Conservation (phyloP, 2,797 vertebrate species). For the Oryzias sinensis region DNA sequence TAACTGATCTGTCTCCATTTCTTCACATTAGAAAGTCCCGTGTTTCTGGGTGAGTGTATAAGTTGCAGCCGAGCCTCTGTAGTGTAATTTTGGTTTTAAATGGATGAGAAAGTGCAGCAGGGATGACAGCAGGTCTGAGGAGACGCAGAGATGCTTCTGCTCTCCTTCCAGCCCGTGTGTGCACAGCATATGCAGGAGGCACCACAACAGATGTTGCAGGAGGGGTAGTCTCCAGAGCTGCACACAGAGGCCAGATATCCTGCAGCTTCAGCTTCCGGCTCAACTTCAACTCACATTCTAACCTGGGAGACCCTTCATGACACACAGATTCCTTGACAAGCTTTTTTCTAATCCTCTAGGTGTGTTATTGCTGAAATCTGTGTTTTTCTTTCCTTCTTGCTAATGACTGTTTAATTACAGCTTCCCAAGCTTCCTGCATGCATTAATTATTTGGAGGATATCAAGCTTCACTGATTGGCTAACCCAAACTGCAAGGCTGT, state of each 20-base stretch:
- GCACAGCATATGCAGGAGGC: conserved; percentile 6
- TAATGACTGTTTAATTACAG: no score
- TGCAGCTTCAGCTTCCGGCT: background rate
- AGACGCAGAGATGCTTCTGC: conserved; percentile 14
- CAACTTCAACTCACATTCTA: background rate
- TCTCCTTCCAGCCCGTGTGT: conserved; percentile 8
- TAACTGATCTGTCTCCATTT: conserved; percentile 59
- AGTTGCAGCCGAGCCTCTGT: background rate
- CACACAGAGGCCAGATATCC: no score
- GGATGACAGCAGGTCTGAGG: conserved; percentile 19
- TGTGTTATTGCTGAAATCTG: no score
- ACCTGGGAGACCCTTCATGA: no score
- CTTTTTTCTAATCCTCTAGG: no score
- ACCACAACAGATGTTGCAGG: conserved; percentile 17
- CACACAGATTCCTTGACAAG: no score
- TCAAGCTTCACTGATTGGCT: no score
- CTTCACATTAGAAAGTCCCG: conserved; percentile 56
- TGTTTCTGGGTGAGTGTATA: conserved; percentile 63
- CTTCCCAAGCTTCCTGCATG: no score
- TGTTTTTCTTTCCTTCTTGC: no score
- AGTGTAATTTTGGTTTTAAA: no score
- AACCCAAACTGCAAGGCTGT: no score
- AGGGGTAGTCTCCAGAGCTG: conserved; percentile 2
- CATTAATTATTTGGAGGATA: no score
- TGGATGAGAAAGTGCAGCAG: background rate